phyloP scores from a whole-genome alignment of 2,113 vertebrate species.

The Ctenodactylus gundi region DNA sequence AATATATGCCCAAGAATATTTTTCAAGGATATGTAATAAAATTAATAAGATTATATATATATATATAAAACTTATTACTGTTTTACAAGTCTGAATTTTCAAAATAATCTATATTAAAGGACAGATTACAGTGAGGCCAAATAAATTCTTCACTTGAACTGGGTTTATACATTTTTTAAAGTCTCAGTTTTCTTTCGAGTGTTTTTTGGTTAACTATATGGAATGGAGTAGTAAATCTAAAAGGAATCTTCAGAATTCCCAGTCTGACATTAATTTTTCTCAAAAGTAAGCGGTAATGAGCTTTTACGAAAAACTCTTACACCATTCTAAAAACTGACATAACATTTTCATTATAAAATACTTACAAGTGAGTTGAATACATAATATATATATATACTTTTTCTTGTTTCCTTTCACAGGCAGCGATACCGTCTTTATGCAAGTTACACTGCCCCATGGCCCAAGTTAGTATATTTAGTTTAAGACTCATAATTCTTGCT shows the following conservation, averaged over 20 bases:
- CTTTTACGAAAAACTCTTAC: constrained; percentile 46
- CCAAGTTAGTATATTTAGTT: constrained; percentile 89
- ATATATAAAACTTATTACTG: no score
- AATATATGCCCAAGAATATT: constrained; percentile 1
- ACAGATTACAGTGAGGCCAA: background rate
- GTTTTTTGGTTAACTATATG: constrained; percentile 47
- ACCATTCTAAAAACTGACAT: constrained; percentile 54
- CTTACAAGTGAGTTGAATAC: constrained; percentile 58
- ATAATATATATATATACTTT: constrained; percentile 66
- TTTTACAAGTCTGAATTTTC: constrained; percentile 39
- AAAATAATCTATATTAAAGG: constrained; percentile 34
- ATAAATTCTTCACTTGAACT: constrained; percentile 29
- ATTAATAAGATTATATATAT: constrained; percentile 44
- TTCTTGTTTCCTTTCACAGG: constrained; percentile 84
- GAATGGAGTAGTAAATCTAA: constrained; percentile 45
- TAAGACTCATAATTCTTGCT: constrained; percentile 74
- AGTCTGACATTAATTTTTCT: constrained; percentile 37
- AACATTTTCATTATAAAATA: constrained; percentile 62
- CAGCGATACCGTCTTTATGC: constrained; percentile 88
- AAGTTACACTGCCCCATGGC: constrained; percentile 87
- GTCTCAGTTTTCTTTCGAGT: constrained; percentile 30
- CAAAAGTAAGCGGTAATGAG: constrained; percentile 54
- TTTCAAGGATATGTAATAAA: constrained; percentile 27
- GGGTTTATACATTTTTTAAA: constrained; percentile 35
- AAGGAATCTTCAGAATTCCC: constrained; percentile 48